Base-by-base conservation (phyloP, 2,888 invertebrate genomes). In the Parnassius glacialis region DNA sequence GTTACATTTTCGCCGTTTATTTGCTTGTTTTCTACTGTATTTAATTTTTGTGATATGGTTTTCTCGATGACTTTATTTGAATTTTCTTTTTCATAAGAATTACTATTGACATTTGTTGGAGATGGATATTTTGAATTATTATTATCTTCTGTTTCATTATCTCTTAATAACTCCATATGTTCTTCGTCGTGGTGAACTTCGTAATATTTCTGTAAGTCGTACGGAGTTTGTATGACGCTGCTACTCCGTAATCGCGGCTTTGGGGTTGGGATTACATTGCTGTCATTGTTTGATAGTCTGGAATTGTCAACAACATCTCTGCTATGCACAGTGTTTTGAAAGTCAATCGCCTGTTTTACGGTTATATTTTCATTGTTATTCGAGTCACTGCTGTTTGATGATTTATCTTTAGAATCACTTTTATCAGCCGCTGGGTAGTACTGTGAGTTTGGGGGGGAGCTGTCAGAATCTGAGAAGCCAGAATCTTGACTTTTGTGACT, bases 401-500 rank as follows among this genome's bases (percentile, higher is more conserved):
- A 88, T 74, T 85, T 90, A 65, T 87, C 84, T 64, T 78, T 85
- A 7, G 76, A 74, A 60, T 86, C 82, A 54, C 75, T 79, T 57
- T 68, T 76, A 48, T 86, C 85, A 10, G 85, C 82, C 1, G 85
- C 79, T 3, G 78, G 80, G 68, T 87, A 89, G 69, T 90, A 88
- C 67, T 91, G 88, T 2, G 89, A 87, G 3, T 80, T 81, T 0
- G 92, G 91, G n/a, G 93, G 92, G 1, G 94, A 94, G 70, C 93
- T 93, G 73, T 95, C 96, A 0, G 95, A 95, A 74, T 96, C 96
- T 0, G 96, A 96, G 81, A 96, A 96, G 1, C 96, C 96, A 0
- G 96, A 96, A 81, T 96, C 96, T 82, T 95, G 95, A 74, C 95
- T 95, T 66, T 95, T 94, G 67, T 95, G 95, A 78, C 95, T 95